Evolutionary conservation across 2,888 invertebrate genomes (phyloP), one percentile per base, ranked within the genome.

Genomic region (Sesia bembeciformis): DNA sequence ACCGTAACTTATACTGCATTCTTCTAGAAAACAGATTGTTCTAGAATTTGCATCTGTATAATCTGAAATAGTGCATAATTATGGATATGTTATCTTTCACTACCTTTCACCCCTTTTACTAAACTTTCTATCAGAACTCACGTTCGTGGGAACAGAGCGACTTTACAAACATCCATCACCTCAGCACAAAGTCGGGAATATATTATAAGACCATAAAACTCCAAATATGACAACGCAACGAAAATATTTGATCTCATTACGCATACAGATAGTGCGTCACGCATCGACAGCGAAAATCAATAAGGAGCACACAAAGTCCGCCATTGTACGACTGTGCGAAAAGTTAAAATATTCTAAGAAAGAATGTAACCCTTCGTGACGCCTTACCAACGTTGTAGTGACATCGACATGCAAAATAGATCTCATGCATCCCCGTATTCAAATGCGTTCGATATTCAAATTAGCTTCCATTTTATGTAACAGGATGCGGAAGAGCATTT

Each of bases 211-310:
- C 69, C 67, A 78, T 76, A 81, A 71, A 81, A 76, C 68, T 76
- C 68, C 64, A 80, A 81, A 82, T 81, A 76, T 84, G 87, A 84
- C 87, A 85, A 69, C 74, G 61, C 54, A 78, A 75, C 79, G 76
- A 87, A 86, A 89, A 89, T 82, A 88, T 88, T 86, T 85, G 76
- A 87, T 82, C 84, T 81, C 85, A 88, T 88, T 88, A 88, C 74
- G 72, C 68, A 83, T 81, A 83, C 78, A 77, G 63, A 72, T 61
- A 62, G 57, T 40, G 40, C 8, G 60, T 64, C 63, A 62, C 68
- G 72, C 72, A 73, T 71, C 70, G 66, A 68, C 68, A 68, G 66
- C 62, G 62, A 74, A 72, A 78, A 84, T 80, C 75, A 74, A 79
- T 75, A 74, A 60, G 55, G 53, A 53, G 53, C 52, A 60, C 52